phyloP scores from a whole-genome alignment of 2,113 vertebrate species.

The Oreochromis tanganicae region DNA sequence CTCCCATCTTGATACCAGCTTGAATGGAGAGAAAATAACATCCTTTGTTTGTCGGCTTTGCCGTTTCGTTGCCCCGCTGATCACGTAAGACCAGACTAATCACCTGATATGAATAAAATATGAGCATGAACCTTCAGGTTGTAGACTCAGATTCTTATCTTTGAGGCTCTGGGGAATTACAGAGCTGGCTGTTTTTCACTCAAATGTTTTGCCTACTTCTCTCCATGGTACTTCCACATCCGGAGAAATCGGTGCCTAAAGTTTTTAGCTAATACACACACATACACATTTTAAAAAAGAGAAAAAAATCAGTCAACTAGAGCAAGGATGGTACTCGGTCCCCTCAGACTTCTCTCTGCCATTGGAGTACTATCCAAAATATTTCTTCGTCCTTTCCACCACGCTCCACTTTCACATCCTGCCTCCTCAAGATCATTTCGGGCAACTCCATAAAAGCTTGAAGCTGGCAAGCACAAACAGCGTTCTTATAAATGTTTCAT shows the following conservation, averaged over 20 bases:
- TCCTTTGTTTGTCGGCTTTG: not conserved
- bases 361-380: not conserved
- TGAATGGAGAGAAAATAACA: not conserved
- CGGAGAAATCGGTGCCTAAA: not conserved
- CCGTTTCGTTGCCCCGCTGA: not conserved
- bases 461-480: not conserved
- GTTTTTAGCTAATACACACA: not conserved
- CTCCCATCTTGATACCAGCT: not conserved
- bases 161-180: not conserved
- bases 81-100: not conserved
- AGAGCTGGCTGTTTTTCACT: not conserved
- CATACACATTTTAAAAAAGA: not conserved
- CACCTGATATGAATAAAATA: conserved; percentile 13
- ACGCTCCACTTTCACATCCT: not conserved
- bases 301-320: not conserved
- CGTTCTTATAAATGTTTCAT: not conserved
- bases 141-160: not conserved
- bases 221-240: not conserved
- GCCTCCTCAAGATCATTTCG: not conserved
- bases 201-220: not conserved
- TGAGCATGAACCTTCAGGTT: not conserved
- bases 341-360: not conserved
- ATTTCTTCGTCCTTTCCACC: not conserved
- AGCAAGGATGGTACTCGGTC: not conserved
- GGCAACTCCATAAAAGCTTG: not conserved